A percentile compares a stretch with the other conserved stretches of the same genome.
These are phyloP conservation scores for Ivindomyrus marchei DNA, from an alignment of 2,113 vertebrate species.

Conservation along the genomic window DNA sequence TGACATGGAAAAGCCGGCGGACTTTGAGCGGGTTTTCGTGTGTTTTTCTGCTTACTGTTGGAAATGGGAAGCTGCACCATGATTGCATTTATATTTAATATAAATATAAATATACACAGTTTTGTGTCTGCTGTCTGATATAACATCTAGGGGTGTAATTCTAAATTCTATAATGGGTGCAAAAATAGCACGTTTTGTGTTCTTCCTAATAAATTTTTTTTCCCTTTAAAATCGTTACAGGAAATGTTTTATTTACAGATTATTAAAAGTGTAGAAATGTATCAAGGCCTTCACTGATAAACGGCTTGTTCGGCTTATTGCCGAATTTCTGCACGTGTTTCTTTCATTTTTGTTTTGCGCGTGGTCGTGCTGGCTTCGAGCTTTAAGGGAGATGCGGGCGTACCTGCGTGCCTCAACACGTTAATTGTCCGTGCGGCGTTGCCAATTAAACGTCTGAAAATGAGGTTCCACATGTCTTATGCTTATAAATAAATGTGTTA, in stretches of 20 bases:
- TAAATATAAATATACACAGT: neutral
- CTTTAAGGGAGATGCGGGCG: conserved; percentile 15
- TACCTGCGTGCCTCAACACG: conserved; percentile 46
- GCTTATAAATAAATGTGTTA: conserved; percentile 63
- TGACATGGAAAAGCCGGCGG: neutral
- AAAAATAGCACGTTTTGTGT: neutral
- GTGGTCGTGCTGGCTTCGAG: too few species aligned
- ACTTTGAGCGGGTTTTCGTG: neutral
- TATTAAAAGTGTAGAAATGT: neutral
- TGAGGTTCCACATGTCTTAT: conserved; percentile 53
- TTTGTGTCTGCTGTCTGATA: neutral
- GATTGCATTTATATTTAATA: neutral
- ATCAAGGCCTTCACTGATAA: neutral
- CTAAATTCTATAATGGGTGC: neutral
- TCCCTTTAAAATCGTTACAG: neutral
- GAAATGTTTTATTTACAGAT: neutral
- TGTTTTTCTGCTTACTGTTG: neutral
- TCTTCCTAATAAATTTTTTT: neutral
- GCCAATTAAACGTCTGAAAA: conserved; percentile 45
- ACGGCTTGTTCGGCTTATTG: neutral
- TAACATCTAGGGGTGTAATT: neutral
- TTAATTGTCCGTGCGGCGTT: conserved; percentile 33
- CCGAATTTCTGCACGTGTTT: neutral
- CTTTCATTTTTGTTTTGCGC: neutral
- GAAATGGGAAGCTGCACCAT: neutral